Base-by-base conservation (phyloP, 2,113 vertebrate genomes). In the Lynx canadensis region DNA sequence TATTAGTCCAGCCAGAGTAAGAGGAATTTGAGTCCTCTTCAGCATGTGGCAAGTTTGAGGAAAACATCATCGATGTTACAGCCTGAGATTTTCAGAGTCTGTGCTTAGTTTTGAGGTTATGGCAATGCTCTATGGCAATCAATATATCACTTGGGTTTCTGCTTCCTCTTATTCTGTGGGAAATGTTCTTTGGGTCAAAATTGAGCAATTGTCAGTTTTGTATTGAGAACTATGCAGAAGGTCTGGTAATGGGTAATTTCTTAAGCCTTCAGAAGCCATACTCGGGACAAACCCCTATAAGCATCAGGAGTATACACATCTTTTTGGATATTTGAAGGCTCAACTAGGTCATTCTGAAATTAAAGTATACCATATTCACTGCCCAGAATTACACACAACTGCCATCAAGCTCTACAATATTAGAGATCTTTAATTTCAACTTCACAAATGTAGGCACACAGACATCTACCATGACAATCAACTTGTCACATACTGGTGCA, bases 381-480 rank as follows among this genome's bases (percentile, higher is more conserved):
- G 60, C 93, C 33, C 55, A 92, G 38, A 93, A 78, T 89, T 31
- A 90, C 11, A 73, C 41, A 94, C 92, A 79, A 88, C 52, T 69
- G 66, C 68, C 60, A 57, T 5, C 31, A 82, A 29, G 15, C 23
- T 95, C 68, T 60, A 69, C 7, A 66, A 27, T 87, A 76, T 95
- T 66, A 90, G 50, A 65, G 21, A 16, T 95, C 45, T 95, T 73
- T 66, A 85, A 91, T 95, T 93, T 91, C 74, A 89, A 50, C 83
- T 80, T 96, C 52, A 94, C 27, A 89, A 79, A 94, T 52, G 76
- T 13, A 97, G 31, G 57, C 90, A 23, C 45, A 80, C 23, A 68
- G 23, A 95, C n/a, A 95, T 65, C 48, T 25, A 94, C 94, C 23
- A 29, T 45, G 69, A 96, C 79, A 93, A 90, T 95, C 94, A 96